Evolutionary conservation across 2,888 invertebrate species (phyloP), one percentile per base, ranked within the genome.

Genomic region (Neocrepidodera transversa): DNA sequence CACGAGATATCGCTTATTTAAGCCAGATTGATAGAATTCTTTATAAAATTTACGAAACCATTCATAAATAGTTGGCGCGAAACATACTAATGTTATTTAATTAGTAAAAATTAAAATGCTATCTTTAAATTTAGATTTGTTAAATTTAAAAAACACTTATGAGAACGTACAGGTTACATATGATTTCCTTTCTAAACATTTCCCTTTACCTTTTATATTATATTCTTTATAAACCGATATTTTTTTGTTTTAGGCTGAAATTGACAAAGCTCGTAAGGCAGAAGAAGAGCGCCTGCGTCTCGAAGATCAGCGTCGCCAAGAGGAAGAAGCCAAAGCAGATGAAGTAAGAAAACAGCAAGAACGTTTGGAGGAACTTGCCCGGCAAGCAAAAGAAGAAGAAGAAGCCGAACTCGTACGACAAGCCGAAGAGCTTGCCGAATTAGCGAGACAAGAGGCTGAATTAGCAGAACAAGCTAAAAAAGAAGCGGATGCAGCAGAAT

Each of bases 371-470:
- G 86, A 86, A 72, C 78, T 86, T 36, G 86, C 86, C 55, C 82
- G 82, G 68, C 84, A 86, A 69, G 86, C 86, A 0, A 84, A 85
- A 71, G 86, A 86, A 71, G 86, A 86, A 70, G 82, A 83, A 17
- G 88, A 88, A 78, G 85, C 81, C 5, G 89, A 88, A 73, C 82
- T 89, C 65, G 88, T 87, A 48, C 81, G 88, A 71, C 89, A 89
- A 76, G 80, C 80, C 10, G 80, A 79, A 65, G 79, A 80, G 71
- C 75, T 79, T 66, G 79, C 79, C 62, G 79, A 80, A 69, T 63
- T 78, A 26, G 79, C 80, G 65, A 74, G 78, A 65, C 79, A 86
- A 83, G 89, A 88, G 63, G 87, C 86, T 43, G 89, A 89, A 78
- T 76, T 88, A 69, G 87, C 87, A 0, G 88, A 89, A 71, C 72